Conservation (phyloP, 2,888 invertebrate species). For the Yponomeuta evonymella region DNA sequence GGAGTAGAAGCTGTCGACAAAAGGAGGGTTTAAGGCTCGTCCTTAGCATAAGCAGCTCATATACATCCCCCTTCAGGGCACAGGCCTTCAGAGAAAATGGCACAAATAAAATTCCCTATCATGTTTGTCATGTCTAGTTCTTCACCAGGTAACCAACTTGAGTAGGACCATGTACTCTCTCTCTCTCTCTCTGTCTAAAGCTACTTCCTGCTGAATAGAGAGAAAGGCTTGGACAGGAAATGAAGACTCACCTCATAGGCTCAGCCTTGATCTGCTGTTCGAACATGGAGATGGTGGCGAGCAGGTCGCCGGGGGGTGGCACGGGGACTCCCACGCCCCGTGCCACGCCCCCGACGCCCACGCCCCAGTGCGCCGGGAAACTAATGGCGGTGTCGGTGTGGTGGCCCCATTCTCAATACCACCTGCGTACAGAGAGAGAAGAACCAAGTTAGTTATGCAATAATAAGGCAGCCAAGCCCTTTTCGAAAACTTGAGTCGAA, state of each 20-base stretch:
- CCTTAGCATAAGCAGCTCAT: neutral
- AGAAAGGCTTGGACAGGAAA: neutral
- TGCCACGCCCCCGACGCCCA: conserved; percentile 78
- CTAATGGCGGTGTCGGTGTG: conserved; percentile 73
- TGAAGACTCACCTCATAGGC: conserved; percentile 75
- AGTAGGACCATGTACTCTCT: too few relatives aligned
- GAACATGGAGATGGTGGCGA: conserved; percentile 80
- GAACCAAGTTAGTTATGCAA: neutral
- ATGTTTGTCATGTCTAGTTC: too few relatives aligned
- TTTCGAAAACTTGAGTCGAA: too few relatives aligned
- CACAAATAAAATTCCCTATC: too few relatives aligned
- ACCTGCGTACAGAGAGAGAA: conserved; percentile 36
- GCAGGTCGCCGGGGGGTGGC: conserved; percentile 78
- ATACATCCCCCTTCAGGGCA: too few relatives aligned
- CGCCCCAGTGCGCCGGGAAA: conserved; percentile 78
- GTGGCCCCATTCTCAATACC: conserved; percentile 74
- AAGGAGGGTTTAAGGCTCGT: neutral
- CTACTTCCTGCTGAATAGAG: neutral
- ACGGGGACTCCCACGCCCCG: conserved; percentile 78
- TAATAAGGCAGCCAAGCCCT: neutral
- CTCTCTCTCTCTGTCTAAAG: too few relatives aligned
- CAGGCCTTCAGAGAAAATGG: too few relatives aligned
- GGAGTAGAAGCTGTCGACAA: conserved; percentile 62
- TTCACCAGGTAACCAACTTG: too few relatives aligned
- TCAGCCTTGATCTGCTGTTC: conserved; percentile 83